Evolutionary conservation across 2,113 vertebrate genomes (phyloP).

Genomic region (Phalacrocorax pelagicus): DNA sequence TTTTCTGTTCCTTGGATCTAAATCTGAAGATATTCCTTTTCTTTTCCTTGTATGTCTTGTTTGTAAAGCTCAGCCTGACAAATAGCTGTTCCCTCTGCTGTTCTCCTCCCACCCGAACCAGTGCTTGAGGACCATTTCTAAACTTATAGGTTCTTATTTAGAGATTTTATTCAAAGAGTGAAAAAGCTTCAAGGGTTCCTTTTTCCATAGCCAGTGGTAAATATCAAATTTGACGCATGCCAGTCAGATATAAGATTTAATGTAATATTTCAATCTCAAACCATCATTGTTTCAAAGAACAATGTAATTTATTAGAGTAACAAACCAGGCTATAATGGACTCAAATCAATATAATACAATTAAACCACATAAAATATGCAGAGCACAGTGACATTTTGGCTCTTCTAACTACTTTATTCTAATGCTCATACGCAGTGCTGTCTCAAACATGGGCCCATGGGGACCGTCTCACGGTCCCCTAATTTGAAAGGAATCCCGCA

Average conservation of each 20-base stretch:
- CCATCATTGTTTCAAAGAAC: slow-evolving; percentile 48
- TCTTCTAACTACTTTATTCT: slow-evolving; percentile 42
- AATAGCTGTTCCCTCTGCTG: neutral
- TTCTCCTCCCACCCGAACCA: neutral
- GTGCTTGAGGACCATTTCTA: neutral
- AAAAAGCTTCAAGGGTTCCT: neutral
- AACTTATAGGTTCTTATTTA: neutral
- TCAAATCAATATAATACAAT: slow-evolving; percentile 63
- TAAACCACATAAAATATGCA: slow-evolving; percentile 66
- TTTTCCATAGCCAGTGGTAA: neutral
- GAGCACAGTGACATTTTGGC: slow-evolving; percentile 47
- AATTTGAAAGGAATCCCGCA: slow-evolving; percentile 13
- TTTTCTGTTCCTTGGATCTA: neutral
- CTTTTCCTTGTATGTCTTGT: neutral
- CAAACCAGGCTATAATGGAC: slow-evolving; percentile 55
- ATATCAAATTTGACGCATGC: neutral
- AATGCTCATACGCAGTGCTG: neutral
- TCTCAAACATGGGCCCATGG: neutral
- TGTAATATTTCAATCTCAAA: slow-evolving; percentile 27
- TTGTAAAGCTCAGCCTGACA: neutral
- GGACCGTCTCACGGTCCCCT: neutral
- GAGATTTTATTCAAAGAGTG: neutral
- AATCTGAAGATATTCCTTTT: neutral
- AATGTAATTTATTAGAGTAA: slow-evolving; percentile 62
- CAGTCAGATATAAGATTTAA: slow-evolving; percentile 26